Conservation (phyloP, 2,113 vertebrate genomes). For the Leptosomus discolor region DNA sequence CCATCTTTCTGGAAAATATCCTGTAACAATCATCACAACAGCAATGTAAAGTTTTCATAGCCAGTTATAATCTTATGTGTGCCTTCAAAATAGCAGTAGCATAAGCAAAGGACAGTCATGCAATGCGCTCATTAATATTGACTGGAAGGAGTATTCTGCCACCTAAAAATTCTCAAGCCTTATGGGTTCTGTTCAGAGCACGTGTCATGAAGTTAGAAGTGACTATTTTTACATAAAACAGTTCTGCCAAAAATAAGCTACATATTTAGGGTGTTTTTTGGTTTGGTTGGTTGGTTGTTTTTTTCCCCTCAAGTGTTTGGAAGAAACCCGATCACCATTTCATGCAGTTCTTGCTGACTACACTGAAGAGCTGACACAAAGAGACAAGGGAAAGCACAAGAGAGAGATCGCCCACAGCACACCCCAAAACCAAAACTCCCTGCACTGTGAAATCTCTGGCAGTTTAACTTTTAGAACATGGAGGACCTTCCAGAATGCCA, state of each 20-base stretch:
- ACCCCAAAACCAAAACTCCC: background rate
- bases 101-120: background rate
- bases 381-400: background rate
- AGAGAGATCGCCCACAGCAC: background rate
- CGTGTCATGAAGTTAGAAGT: background rate
- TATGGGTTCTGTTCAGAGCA: background rate
- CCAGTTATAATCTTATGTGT: background rate
- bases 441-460: background rate
- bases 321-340: background rate
- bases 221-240: background rate
- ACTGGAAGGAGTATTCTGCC: background rate
- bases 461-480: background rate
- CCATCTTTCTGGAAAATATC: background rate
- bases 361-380: background rate
- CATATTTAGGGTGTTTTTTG: too few relatives aligned
- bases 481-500: background rate
- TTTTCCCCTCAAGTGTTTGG: background rate
- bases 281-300: too few relatives aligned
- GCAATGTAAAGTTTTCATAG: background rate
- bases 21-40: background rate
- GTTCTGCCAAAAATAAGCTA: background rate
- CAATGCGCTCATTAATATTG: background rate
- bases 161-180: background rate
- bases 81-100: background rate
- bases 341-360: background rate